Conservation (phyloP, 2,888 invertebrate genomes). For the Himalopsyche anomala region DNA sequence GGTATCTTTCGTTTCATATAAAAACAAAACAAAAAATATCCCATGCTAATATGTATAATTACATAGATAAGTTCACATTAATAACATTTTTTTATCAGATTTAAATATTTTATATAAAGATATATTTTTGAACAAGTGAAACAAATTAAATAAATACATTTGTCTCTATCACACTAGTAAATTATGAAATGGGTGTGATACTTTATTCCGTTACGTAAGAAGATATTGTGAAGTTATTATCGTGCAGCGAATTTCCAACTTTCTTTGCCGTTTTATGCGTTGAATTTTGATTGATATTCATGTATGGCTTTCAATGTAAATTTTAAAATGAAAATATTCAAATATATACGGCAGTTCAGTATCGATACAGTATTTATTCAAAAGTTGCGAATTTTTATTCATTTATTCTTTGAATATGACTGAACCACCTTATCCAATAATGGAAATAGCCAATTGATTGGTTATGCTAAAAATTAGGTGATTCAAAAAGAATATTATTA, state of each 20-base stretch:
- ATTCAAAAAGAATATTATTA: neutral
- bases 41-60: too few species aligned
- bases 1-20: too few species aligned
- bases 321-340: slow-evolving; percentile 41
- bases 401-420: slow-evolving; percentile 35
- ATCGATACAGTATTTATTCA: slow-evolving; percentile 42
- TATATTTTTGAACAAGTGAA: too few species aligned
- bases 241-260: neutral
- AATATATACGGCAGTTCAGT: slow-evolving; percentile 27
- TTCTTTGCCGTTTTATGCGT: neutral
- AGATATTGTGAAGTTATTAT: neutral
- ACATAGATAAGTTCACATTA: too few species aligned
- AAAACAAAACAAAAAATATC: too few species aligned
- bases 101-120: too few species aligned
- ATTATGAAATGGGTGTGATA: too few species aligned
- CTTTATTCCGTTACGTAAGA: neutral
- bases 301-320: slow-evolving; percentile 36
- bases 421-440: slow-evolving; percentile 16
- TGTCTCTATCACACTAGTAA: too few species aligned
- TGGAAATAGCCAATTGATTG: slow-evolving; percentile 36
- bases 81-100: too few species aligned
- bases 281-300: slow-evolving; percentile 38
- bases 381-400: neutral
- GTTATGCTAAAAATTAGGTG: slow-evolving; percentile 38
- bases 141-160: too few species aligned